These are phyloP conservation scores for Malurus elegans DNA, from an alignment of 2,113 vertebrate genomes.

Conservation along the genomic window DNA sequence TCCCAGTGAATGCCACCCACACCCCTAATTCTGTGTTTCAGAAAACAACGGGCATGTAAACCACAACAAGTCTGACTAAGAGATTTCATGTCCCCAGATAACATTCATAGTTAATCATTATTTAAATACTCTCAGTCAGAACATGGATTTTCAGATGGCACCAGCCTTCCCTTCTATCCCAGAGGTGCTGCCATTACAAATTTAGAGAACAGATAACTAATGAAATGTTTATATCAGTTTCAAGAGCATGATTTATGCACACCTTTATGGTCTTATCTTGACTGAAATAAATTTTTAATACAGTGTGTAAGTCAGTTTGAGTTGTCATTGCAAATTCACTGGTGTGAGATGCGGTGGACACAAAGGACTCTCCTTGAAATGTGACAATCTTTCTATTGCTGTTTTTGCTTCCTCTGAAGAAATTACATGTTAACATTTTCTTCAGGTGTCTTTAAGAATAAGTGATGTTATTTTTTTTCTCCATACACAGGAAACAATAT, in stretches of 20 bases:
- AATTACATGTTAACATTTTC: neutral
- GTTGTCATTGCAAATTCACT: neutral
- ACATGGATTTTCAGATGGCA: neutral
- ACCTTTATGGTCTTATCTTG: neutral
- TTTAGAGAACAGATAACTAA: neutral
- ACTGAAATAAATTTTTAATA: constrained; percentile 19
- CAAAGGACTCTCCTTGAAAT: neutral
- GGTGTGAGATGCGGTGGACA: neutral
- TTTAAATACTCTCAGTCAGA: neutral
- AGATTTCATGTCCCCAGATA: neutral
- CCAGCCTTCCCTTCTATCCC: neutral
- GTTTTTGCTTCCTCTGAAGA: neutral
- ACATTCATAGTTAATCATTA: neutral
- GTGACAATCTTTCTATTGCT: neutral
- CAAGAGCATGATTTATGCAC: neutral
- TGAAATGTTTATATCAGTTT: neutral
- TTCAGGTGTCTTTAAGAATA: neutral
- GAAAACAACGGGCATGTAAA: neutral
- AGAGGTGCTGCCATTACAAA: neutral
- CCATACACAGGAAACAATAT: neutral
- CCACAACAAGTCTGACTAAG: neutral
- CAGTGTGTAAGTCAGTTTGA: neutral
- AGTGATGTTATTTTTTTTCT: neutral
- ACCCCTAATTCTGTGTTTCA: neutral
- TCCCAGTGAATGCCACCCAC: neutral